Evolutionary conservation across 2,888 invertebrate species (phyloP).

Genomic region (Lagria hirta): DNA sequence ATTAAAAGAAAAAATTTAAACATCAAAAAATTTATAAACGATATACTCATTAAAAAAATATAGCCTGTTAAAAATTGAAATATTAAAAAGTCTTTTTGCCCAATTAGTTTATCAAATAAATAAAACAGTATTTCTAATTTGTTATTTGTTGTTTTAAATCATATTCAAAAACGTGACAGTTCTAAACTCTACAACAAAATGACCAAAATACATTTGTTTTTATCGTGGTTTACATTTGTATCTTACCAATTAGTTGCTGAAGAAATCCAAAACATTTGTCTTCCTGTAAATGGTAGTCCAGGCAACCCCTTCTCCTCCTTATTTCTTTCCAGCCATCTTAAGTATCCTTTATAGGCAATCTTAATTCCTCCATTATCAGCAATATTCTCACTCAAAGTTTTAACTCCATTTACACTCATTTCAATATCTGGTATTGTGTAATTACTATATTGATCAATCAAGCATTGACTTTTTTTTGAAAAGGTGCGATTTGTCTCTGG

Average conservation of each 20-base stretch:
- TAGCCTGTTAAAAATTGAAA: too few species aligned
- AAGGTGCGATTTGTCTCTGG: conserved; percentile 74
- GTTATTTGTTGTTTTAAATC: too few species aligned
- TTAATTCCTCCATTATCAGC: conserved; percentile 93
- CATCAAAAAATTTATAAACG: too few species aligned
- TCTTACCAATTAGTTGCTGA: conserved; percentile 86
- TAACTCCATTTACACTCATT: conserved; percentile 82
- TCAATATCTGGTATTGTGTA: conserved; percentile 72
- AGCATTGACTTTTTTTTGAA: conserved; percentile 75
- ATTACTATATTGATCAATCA: conserved; percentile 86
- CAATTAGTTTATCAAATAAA: too few species aligned
- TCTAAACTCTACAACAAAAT: too few species aligned
- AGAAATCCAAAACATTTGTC: conserved; percentile 77
- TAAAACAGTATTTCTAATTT: too few species aligned
- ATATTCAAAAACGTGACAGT: too few species aligned
- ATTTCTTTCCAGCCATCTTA: conserved; percentile 64
- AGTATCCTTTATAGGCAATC: conserved; percentile 81
- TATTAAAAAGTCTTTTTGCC: too few species aligned
- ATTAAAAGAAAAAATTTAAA: too few species aligned
- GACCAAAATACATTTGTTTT: too few species aligned
- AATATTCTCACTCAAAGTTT: conserved; percentile 89
- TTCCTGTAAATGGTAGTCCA: conserved; percentile 66
- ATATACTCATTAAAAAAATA: too few species aligned
- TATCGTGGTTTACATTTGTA: too few species aligned
- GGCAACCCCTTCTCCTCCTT: conserved; percentile 65